Conservation (phyloP, 2,113 vertebrate genomes). For the Emydura subglobosa region DNA sequence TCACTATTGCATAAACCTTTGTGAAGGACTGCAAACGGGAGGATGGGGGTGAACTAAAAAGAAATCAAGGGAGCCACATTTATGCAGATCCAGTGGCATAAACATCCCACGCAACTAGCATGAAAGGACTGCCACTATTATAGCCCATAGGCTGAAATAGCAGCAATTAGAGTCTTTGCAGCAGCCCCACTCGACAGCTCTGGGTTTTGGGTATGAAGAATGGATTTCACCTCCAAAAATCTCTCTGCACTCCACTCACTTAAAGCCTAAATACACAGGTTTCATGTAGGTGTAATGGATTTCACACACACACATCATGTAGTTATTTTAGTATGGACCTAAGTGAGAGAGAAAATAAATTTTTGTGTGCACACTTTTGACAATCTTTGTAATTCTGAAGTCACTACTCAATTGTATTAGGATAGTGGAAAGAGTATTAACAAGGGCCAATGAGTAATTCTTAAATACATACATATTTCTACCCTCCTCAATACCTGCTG, state of each 20-base stretch:
- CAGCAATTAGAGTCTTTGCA: background rate
- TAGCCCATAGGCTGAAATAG: background rate
- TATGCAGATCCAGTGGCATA: background rate
- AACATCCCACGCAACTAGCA: background rate
- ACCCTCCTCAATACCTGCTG: background rate
- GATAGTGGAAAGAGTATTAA: background rate
- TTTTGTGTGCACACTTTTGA: background rate
- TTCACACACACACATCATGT: background rate
- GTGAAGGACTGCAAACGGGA: background rate
- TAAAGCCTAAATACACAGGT: background rate
- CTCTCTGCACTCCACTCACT: background rate
- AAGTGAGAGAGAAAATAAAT: background rate
- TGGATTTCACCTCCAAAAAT: background rate
- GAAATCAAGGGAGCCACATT: background rate
- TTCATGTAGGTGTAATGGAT: background rate
- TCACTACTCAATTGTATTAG: background rate
- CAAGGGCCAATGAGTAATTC: background rate
- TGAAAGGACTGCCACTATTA: background rate
- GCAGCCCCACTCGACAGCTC: background rate
- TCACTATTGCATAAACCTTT: background rate
- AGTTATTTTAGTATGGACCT: background rate
- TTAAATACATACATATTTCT: background rate
- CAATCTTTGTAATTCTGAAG: background rate
- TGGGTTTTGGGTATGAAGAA: background rate
- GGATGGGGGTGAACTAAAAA: background rate